Evolutionary conservation across 1,140 invertebrate genomes (phyloP).

Genomic region (Apis florea): DNA sequence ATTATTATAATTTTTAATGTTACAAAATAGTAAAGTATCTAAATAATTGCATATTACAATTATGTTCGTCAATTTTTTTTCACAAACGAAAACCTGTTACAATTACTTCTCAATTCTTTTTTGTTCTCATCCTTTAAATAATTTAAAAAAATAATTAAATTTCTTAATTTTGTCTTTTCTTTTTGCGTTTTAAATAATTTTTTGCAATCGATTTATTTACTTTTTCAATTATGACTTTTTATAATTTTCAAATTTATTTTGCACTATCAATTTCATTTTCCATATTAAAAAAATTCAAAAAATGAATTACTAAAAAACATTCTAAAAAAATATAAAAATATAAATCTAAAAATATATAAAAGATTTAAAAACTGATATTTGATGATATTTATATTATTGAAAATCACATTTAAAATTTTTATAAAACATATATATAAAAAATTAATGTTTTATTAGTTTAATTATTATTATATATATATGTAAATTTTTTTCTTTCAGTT

Average conservation of each 20-base stretch:
- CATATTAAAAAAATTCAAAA: neutral
- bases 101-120: slow-evolving; percentile 36
- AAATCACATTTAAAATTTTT: too few relatives aligned
- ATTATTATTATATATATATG: neutral
- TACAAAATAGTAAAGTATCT: neutral
- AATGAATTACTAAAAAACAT: neutral
- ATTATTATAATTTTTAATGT: slow-evolving; percentile 1
- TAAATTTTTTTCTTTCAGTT: too few relatives aligned
- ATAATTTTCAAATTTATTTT: neutral
- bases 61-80: slow-evolving; percentile 25
- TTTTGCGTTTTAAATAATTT: slow-evolving; percentile 24
- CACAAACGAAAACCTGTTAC: slow-evolving; percentile 21
- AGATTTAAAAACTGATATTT: neutral
- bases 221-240: neutral
- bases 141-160: slow-evolving; percentile 48
- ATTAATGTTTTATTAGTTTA: neutral
- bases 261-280: neutral
- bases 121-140: slow-evolving; percentile 35
- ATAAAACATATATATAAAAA: too few relatives aligned
- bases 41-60: neutral
- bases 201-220: slow-evolving; percentile 18
- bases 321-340: neutral
- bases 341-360: too few relatives aligned
- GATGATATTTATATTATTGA: too few relatives aligned
- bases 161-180: slow-evolving; percentile 5